These are phyloP conservation scores for Epizoanthus rinbou DNA, from an alignment of 92 coral and sea anemone genomes.

Conservation along the genomic window DNA sequence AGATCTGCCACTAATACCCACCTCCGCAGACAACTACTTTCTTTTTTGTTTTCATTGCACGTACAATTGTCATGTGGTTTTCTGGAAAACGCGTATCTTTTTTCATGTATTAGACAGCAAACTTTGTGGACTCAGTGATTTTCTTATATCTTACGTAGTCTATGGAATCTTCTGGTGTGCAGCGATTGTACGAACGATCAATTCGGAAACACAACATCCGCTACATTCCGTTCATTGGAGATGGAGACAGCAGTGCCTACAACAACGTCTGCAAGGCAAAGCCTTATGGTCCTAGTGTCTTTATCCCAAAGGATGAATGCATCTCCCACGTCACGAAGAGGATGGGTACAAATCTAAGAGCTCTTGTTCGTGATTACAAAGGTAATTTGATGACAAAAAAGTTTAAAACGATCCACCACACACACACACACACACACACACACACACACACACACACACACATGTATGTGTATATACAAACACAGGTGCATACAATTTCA, in stretches of 20 bases:
- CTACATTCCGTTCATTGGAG: conserved; percentile 40
- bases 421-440: too few relatives aligned
- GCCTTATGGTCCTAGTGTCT: conserved; percentile 34
- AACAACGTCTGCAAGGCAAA: neutral
- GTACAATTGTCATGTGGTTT: neutral
- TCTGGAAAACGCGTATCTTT: neutral
- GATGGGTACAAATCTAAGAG: conserved; percentile 43
- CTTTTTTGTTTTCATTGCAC: too few relatives aligned
- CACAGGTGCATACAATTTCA: too few relatives aligned
- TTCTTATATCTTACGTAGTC: neutral
- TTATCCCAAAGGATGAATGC: conserved; percentile 40
- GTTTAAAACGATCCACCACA: too few relatives aligned
- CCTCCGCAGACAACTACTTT: too few relatives aligned
- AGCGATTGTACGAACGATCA: conserved; percentile 12
- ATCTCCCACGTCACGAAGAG: conserved; percentile 47
- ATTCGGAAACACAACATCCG: conserved; percentile 13
- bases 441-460: too few relatives aligned
- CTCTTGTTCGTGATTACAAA: conserved; percentile 45
- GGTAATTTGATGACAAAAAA: conserved; percentile 6
- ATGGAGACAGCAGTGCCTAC: conserved; percentile 44
- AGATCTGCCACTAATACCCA: too few relatives aligned
- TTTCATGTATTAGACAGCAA: neutral
- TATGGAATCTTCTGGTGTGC: conserved; percentile 39
- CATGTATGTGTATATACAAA: too few relatives aligned
- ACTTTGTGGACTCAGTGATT: neutral